Evolutionary conservation across 1,140 invertebrate genomes (phyloP), one percentile per base, ranked within the genome.

Genomic region (Euwallacea fornicatus): DNA sequence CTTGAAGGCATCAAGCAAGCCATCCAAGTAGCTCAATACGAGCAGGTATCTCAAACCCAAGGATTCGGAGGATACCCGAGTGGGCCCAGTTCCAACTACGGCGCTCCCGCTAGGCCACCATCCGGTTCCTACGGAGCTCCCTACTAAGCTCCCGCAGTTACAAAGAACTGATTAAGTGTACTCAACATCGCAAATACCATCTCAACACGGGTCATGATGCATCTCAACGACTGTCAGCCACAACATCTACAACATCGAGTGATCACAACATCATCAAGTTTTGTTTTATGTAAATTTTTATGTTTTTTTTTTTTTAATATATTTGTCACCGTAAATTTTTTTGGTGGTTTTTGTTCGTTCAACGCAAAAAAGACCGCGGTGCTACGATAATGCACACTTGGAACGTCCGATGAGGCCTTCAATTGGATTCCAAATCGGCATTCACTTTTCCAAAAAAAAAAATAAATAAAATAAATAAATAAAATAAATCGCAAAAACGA

Each of bases 1-100:
- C 86, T 92, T 61, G 91, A 91, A 74, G 89, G 88, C 56, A 88
- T 91, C 80, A 88, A 89, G 77, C 90, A 90, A 74, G 90, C 89
- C 72, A 90, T 91, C 81, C 89, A 91, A 76, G 89, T 91, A 56
- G 89, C 89, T 15, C 88, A 91, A 77, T 91, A 87, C 84, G 84
- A 88, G 77, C 89, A 88, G 74, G 67, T 79, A 74, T 80, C 79
- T 42, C 81, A 83, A 50, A 76, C 77, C 65, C 77, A 77, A 47
- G 78, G 81, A 65, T 81, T 82, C 63, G 78, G 80, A 43, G 86
- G 87, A 11, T 87, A 87, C 78, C 85, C 86, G 10, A 85, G 85
- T 61, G 85, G 86, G 68, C 82, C 83, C 42, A 82, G 78, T 63
- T 41, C 65, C n/a, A 71, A 54, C 63, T 79, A 80, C 73, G 77